A percentile compares a stretch with the other conserved stretches of the same genome.
Evolutionary conservation across 2,797 vertebrate species (phyloP).

Genomic region (Rachycentron canadum): DNA sequence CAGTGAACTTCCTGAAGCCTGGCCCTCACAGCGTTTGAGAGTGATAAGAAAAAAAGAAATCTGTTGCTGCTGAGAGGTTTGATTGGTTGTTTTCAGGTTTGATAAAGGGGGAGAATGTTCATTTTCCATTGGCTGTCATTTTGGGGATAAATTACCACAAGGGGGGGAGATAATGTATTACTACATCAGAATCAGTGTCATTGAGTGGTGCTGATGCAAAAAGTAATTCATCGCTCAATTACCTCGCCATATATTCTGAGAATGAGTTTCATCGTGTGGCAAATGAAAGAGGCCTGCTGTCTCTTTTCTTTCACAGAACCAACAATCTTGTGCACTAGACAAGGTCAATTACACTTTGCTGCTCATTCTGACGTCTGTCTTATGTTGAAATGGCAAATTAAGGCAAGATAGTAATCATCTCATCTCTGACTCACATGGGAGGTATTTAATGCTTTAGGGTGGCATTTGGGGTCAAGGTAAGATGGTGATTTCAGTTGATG

Average conservation of each 20-base stretch:
- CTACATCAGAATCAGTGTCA: slow-evolving; percentile 74
- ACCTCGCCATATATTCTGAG: slow-evolving; percentile 66
- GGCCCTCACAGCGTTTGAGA: not conserved
- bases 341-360: slow-evolving; percentile 67
- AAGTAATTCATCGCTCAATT: slow-evolving; percentile 83
- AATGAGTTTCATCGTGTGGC: slow-evolving; percentile 69
- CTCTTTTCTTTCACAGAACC: slow-evolving; percentile 56
- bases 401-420: slow-evolving; percentile 58
- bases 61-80: slow-evolving; percentile 1
- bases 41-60: not conserved
- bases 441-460: slow-evolving; percentile 48
- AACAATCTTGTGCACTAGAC: slow-evolving; percentile 62
- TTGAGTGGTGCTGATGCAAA: slow-evolving; percentile 73
- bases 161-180: slow-evolving; percentile 72
- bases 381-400: slow-evolving; percentile 61
- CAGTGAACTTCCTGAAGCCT: not conserved
- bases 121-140: slow-evolving; percentile 58
- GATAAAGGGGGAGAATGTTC: slow-evolving; percentile 28
- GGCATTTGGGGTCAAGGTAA: slow-evolving; percentile 36
- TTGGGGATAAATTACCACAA: slow-evolving; percentile 61
- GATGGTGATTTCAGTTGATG: slow-evolving; percentile 39
- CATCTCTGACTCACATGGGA: slow-evolving; percentile 40
- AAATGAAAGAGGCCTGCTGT: slow-evolving; percentile 73
- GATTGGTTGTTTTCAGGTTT: slow-evolving; percentile 30
- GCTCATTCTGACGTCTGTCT: slow-evolving; percentile 50